Evolutionary conservation across 2,113 vertebrate species (phyloP), one percentile per base, ranked within the genome.

Genomic region (Uria lomvia): DNA sequence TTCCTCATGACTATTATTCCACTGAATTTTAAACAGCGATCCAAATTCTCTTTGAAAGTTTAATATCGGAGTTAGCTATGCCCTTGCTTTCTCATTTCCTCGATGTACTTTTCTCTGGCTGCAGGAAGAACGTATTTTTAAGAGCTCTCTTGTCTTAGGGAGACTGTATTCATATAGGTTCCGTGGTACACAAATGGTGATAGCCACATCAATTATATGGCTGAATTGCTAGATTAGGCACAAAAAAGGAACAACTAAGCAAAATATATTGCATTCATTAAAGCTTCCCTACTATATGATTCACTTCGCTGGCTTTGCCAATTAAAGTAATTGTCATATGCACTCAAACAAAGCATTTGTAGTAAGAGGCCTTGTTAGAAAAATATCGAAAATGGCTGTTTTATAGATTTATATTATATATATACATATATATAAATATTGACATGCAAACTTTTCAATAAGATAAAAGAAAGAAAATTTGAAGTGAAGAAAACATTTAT

Each of bases 241-340:
- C 86, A 59, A 79, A 75, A 92, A 94, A 84, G 79, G 92, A 92
- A 67, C 83, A 94, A 34, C 84, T 62, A 94, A 95, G 93, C 22
- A 92, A 92, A 96, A 97, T 92, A 79, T 72, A 96, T 92, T 88
- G 66, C 76, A 63, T 87, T 97, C 98, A 97, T 97, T 96, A 97
- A 96, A 94, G 75, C 90, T 91, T 82, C 78, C 90, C 79, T 68
- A 58, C 92, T 70, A 40, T 90, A 47, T 40, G 95, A 83, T 96
- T 86, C 95, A 95, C 91, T 86, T 94, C 94, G 81, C 34, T 94
- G 96, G 71, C 86, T 97, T 97, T 96, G 97, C 97, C 97, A 97
- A 96, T 98, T 97, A 97, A 95, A 97, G 76, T 88, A 90, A 88
- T 92, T 86, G 92, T 79, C 89, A 70, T 71, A 63, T 45, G 84